Base-by-base conservation (phyloP, 2,888 invertebrate genomes). In the Physocephala rufipes region DNA sequence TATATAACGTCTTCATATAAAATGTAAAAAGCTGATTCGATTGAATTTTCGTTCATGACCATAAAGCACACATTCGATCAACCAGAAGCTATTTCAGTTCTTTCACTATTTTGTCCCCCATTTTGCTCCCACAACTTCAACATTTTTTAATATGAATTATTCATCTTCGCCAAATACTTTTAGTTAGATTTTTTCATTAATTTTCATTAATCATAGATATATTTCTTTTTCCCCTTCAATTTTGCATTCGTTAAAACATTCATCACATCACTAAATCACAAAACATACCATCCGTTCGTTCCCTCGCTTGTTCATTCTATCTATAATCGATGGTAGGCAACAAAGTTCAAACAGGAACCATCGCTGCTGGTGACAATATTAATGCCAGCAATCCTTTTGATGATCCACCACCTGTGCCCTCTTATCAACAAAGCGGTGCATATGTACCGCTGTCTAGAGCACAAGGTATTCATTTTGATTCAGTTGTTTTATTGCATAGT, bases 311-410 rank as follows among this genome's bases (percentile, higher is more conserved):
- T 36, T 36, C 36, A 36, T 36, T 36, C 36, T 36, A 36, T 69
- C 59, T 66, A 43, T 69, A 69, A 73, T 71, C 67, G 47, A 66
- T 73, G 74, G 71, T 73, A 81, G 83, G 79, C 80, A 78, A 77
- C 66, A 81, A 78, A 83, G 82, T 82, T 81, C 83, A 82, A 82
- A 74, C 79, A 75, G 75, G 79, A 73, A 64, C 75, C 65, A 79
- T 77, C 75, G 79, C 82, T 79, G 88, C 88, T 82, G 87, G 87
- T 83, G 93, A 93, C 90, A 93, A 93, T 89, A 91, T 93, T 86
- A 93, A 90, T 90, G 93, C 93, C 87, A 93, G 92, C 87, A 93
- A 93, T 89, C 94, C 93, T 80, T 93, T 94, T 89, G 93, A 93
- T 88, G 94, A 93, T 89, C 89, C 77, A 71, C 77, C 77, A 68